Evolutionary conservation across 2,113 vertebrate genomes (phyloP), one percentile per base, ranked within the genome.

Genomic region (Turnix velox): DNA sequence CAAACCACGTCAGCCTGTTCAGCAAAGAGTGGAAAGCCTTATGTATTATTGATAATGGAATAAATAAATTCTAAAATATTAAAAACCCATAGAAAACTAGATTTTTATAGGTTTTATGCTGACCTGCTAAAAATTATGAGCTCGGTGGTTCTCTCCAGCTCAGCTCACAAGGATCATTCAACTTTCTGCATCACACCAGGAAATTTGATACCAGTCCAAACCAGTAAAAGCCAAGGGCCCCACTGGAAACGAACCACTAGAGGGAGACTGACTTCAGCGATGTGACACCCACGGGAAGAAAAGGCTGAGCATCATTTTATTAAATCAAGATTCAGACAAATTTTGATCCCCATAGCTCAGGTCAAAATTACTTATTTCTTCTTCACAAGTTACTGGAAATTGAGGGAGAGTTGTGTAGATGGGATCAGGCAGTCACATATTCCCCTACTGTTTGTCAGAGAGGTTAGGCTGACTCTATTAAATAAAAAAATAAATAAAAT

Each of bases 191-290:
- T 43, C 80, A 11, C 42, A 1, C 14, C 11, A 39, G 17, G 27
- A 65, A 25, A 54, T 46, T 10, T 33, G 49, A 77, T 58, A 23
- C 45, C 27, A 5, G 4, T 6, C 57, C 66, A 91, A 76, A 28
- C 6, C 85, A n/a, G 49, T 8, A 75, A 78, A 78, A 87, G 49
- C 46, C 65, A 43, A 94, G 62, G 88, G 74, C 80, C 87, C 87
- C 90, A 91, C 51, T 65, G 69, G 40, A 86, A 94, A 37, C 24
- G 89, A 93, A 88, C 95, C 97, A 96, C 96, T 94, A 97, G 97
- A 96, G 96, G 96, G 96, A 96, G 95, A 93, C 84, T 40, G 73
- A 83, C 72, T 92, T 94, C 85, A 92, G 85, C 62, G 88, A 93
- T 71, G 55, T 11, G 83, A 91, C 30, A 52, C 67, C 92, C 68